phyloP scores from a whole-genome alignment of 2,888 invertebrate genomes.

The Emmelina monodactyla region DNA sequence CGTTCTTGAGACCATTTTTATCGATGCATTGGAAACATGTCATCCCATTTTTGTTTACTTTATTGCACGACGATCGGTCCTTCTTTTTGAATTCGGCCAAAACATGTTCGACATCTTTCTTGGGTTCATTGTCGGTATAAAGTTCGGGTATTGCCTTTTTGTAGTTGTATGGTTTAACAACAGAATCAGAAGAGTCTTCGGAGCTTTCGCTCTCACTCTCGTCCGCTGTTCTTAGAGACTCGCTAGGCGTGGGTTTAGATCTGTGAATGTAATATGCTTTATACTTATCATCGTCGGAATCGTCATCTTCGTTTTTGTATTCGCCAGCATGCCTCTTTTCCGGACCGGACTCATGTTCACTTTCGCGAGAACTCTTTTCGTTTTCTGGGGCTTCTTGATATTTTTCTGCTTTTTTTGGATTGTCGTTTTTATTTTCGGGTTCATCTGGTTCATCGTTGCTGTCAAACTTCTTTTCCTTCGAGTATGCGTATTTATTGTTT shows the following conservation, averaged over 20 bases:
- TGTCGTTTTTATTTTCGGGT: constrained; percentile 41
- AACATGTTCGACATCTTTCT: constrained; percentile 74
- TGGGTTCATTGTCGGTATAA: constrained; percentile 61
- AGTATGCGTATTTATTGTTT: constrained; percentile 74
- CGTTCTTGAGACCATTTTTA: constrained; percentile 73
- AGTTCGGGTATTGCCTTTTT: constrained; percentile 54
- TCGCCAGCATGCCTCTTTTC: constrained; percentile 30
- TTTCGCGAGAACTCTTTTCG: constrained; percentile 30
- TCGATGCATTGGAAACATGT: constrained; percentile 79
- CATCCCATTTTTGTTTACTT: constrained; percentile 76
- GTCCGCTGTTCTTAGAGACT: constrained; percentile 35
- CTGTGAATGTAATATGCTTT: constrained; percentile 46
- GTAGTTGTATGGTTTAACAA: constrained; percentile 47
- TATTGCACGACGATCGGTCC: constrained; percentile 76
- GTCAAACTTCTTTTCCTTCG: constrained; percentile 69
- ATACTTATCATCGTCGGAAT: constrained; percentile 37
- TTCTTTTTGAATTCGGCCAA: constrained; percentile 77
- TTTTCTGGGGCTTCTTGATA: constrained; percentile 33
- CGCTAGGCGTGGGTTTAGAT: constrained; percentile 43
- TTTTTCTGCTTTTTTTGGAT: constrained; percentile 37
- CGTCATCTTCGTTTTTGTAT: constrained; percentile 29
- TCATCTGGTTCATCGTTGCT: constrained; percentile 66
- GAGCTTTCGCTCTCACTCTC: constrained; percentile 43
- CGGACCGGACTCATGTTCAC: constrained; percentile 25
- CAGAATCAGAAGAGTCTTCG: constrained; percentile 26